These are phyloP conservation scores for Calidris pugnax DNA, from an alignment of 2,113 vertebrate genomes.

Conservation along the genomic window DNA sequence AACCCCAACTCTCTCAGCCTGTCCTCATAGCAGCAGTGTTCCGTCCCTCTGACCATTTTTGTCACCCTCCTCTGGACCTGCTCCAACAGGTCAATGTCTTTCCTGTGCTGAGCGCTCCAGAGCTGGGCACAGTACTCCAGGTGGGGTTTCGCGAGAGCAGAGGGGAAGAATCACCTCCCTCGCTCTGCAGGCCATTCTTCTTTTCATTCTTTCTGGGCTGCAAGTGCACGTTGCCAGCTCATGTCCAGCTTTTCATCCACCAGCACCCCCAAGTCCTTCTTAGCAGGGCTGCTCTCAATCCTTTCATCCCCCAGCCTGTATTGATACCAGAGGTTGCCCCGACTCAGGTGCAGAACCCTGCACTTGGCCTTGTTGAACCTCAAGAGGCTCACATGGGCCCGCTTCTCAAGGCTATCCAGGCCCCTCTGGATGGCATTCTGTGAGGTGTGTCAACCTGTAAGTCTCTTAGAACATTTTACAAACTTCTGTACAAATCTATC, in stretches of 20 bases:
- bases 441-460: neutral
- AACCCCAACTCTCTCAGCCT: neutral
- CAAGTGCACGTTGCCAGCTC: neutral
- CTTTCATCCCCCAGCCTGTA: neutral
- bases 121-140: neutral
- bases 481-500: neutral
- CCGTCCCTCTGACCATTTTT: neutral
- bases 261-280: neutral
- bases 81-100: neutral
- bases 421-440: neutral
- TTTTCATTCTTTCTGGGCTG: neutral
- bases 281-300: neutral
- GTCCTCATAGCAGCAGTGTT: neutral
- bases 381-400: neutral
- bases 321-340: neutral
- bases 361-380: neutral
- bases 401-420: neutral
- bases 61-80: neutral
- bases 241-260: neutral
- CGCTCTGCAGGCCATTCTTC: neutral
- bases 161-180: neutral
- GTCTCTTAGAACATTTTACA: neutral
- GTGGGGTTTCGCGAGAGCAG: too few relatives aligned
- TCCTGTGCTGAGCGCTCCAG: neutral
- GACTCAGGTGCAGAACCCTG: neutral